Conservation (phyloP, 2,888 invertebrate genomes). For the Steromphala cineraria region DNA sequence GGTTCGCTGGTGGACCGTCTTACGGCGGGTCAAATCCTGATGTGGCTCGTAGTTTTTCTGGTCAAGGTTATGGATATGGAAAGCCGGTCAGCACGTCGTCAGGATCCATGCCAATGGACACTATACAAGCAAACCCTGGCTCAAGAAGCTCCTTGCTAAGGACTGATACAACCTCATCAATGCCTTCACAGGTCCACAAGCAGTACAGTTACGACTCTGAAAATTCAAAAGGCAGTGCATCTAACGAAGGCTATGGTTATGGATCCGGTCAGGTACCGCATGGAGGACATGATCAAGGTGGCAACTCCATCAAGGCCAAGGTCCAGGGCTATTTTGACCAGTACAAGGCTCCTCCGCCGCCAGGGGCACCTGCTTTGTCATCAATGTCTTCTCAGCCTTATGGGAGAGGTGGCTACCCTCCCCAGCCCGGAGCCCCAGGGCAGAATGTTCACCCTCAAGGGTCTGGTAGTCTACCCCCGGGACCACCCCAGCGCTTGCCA, state of each 20-base stretch:
- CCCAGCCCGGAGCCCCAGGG: background rate
- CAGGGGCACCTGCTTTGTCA: background rate
- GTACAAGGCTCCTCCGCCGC: background rate
- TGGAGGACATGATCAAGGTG: background rate
- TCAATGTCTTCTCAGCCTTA: background rate
- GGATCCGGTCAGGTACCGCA: background rate
- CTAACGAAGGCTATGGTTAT: background rate
- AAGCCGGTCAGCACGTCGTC: background rate
- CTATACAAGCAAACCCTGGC: background rate
- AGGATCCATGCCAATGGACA: background rate
- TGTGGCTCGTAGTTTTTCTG: background rate
- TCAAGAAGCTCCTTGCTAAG: background rate
- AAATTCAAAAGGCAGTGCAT: background rate
- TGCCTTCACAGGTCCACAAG: background rate
- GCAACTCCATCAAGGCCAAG: background rate
- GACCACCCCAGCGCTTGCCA: background rate
- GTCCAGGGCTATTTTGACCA: constrained; percentile 21
- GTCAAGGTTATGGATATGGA: background rate
- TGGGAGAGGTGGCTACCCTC: background rate
- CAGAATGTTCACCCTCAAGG: background rate
- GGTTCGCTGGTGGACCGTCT: background rate
- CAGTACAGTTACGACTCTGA: background rate
- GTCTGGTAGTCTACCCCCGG: background rate
- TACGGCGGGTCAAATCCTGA: background rate
- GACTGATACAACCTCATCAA: background rate